A percentile compares a stretch with the other conserved stretches of the same genome.
Conservation (phyloP, 2,113 vertebrate species). For the Hyaena hyaena region DNA sequence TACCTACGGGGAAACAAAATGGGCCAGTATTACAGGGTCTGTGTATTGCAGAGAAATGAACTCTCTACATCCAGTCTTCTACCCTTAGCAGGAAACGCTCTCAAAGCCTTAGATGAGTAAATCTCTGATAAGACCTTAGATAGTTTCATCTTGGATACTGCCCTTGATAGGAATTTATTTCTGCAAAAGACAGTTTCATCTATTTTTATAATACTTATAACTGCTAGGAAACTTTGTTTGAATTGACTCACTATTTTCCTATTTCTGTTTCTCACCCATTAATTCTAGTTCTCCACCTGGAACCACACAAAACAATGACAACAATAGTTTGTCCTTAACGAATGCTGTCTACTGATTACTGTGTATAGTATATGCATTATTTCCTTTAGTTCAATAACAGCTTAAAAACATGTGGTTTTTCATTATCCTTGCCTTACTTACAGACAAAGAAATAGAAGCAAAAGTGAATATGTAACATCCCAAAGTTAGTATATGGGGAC, state of each 20-base stretch:
- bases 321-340: neutral
- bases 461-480: neutral
- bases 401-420: neutral
- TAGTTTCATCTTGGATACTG: neutral
- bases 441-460: neutral
- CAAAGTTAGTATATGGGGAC: neutral
- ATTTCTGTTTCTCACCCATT: neutral
- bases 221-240: neutral
- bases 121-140: neutral
- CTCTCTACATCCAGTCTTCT: neutral
- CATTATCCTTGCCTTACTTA: neutral
- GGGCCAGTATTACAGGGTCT: neutral
- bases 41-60: neutral
- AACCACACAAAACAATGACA: neutral
- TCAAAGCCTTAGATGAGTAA: neutral
- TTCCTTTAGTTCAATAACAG: neutral
- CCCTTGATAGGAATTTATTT: neutral
- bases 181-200: conserved; percentile 17
- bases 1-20: neutral
- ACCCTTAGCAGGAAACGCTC: neutral
- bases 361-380: neutral
- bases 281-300: neutral
- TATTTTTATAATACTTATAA: neutral
- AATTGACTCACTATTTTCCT: neutral
- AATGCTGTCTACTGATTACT: neutral